Base-by-base conservation (phyloP, 2,888 invertebrate genomes). In the Drosophila austrosaltans region DNA sequence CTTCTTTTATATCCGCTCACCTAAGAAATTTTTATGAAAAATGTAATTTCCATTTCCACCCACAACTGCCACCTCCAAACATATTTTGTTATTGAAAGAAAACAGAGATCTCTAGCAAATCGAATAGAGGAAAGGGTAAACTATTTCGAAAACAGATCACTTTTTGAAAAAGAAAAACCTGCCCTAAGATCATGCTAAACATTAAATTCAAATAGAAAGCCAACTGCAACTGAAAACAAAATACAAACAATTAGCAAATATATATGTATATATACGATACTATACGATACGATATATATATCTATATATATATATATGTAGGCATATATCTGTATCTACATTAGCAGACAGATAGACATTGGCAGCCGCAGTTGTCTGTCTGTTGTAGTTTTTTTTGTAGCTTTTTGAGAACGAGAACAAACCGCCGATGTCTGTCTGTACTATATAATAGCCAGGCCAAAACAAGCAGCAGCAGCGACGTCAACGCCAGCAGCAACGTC, bases 241-340 rank as follows among this genome's bases (percentile, higher is more conserved):
- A 84, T 72, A 69, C 79, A 83, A 83, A 78, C 87, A 87, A 83
- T 83, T 84, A 78, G 87, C 75, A 66, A 70, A 84, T 81, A 67
- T 77, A 77, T 71, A 81, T 78, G 77, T 48, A 48, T 48, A 48
- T 22, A 48, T 48, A 20, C 44, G 2, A 2, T 22, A 48, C 48
- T 3, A 48, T 48, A 48, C 48, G 48, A 42, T 42, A 42, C 42
- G 16, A 48, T 22, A 48, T 25, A 10, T 25, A 74, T 72, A 75
- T 69, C 65, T 62, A 12, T 48, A 0, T 10, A 48, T 48, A 25
- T 25, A 10, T 8, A 79, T 72, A 76, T 69, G 65, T 62, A 12
- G 22, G 12, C 16, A 42, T 42, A 42, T 22, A 25, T 40, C 40
- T 40, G 40, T 40, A 40, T 40, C 40, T 48, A 66, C 69, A 48